Percentiles rank a stretch among this genome's conserved stretches.
Conservation (phyloP, 2,113 vertebrate species). For the Megatriorchis doriae region DNA sequence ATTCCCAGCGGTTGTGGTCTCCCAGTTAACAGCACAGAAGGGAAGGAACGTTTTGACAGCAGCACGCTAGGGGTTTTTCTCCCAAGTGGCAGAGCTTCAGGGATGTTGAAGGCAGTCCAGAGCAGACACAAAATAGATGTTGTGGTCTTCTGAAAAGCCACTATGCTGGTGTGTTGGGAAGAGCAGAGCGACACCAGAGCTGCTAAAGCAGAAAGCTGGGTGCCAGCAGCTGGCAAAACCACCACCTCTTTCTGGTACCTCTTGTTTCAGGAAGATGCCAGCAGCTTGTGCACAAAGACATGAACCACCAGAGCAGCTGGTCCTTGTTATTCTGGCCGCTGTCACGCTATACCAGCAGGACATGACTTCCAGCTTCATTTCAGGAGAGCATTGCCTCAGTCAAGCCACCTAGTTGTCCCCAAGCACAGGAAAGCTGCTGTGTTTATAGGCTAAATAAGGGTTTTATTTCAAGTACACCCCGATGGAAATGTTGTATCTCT, state of each 20-base stretch:
- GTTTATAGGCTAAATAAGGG: not conserved
- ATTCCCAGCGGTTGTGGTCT: not conserved
- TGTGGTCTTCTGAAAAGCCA: not conserved
- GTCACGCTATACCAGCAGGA: rapidly evolving
- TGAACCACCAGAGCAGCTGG: not conserved
- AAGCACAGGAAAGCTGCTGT: not conserved
- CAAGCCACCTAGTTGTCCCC: not conserved
- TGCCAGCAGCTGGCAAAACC: not conserved
- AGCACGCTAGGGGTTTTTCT: not conserved
- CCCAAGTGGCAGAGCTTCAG: not conserved
- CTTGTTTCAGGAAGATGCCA: not conserved
- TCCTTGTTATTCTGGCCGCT: not conserved
- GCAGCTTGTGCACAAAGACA: not conserved
- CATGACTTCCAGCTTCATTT: not conserved
- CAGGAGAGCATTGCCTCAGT: not conserved
- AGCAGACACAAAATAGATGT: not conserved
- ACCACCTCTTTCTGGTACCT: not conserved
- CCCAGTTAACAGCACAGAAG: not conserved
- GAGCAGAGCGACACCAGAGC: not conserved
- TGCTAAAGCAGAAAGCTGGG: not conserved
- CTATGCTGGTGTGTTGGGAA: not conserved
- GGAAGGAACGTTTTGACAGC: not conserved
- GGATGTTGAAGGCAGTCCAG: not conserved
- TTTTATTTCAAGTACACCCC: not conserved
- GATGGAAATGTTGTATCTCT: not conserved